phyloP scores from a whole-genome alignment of 2,888 invertebrate genomes.

The Spialia ferax region DNA sequence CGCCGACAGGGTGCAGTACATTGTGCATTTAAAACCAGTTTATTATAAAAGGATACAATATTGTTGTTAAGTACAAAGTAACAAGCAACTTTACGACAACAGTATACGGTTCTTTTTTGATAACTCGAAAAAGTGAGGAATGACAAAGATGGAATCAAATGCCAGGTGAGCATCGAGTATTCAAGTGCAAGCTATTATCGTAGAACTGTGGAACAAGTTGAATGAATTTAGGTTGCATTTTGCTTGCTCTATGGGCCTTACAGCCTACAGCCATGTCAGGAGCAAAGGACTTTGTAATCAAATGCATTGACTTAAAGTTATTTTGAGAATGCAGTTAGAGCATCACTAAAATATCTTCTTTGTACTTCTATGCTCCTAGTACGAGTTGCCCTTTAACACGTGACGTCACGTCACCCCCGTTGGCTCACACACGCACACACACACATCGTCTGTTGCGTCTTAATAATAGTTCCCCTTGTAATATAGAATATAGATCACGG shows the following conservation, averaged over 20 bases:
- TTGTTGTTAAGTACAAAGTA: not conserved
- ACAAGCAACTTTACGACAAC: constrained; percentile 9
- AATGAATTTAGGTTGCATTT: constrained; percentile 27
- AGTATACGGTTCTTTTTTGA: not conserved
- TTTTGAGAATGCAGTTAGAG: constrained; percentile 3
- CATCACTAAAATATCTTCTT: constrained; percentile 48
- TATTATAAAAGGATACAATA: not conserved
- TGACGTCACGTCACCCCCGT: constrained; percentile 66
- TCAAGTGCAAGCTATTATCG: constrained; percentile 17
- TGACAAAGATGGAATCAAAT: constrained; percentile 30
- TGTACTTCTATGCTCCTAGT: constrained; percentile 64
- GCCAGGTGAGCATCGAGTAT: not conserved
- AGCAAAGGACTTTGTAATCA: constrained; percentile 23
- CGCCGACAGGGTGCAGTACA: not conserved
- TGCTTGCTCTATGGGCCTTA: not conserved
- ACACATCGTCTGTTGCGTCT: constrained; percentile 32
- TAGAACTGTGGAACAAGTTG: not conserved
- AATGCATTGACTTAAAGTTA: constrained; percentile 15
- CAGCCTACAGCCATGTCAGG: not conserved
- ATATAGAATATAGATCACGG: not conserved
- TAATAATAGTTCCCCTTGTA: not conserved
- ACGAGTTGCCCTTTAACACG: constrained; percentile 72
- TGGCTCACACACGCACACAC: constrained; percentile 34
- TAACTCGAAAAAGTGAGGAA: not conserved
- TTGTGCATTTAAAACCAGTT: constrained; percentile 8